Evolutionary conservation across 2,113 vertebrate genomes (phyloP).

Genomic region (Columba livia): DNA sequence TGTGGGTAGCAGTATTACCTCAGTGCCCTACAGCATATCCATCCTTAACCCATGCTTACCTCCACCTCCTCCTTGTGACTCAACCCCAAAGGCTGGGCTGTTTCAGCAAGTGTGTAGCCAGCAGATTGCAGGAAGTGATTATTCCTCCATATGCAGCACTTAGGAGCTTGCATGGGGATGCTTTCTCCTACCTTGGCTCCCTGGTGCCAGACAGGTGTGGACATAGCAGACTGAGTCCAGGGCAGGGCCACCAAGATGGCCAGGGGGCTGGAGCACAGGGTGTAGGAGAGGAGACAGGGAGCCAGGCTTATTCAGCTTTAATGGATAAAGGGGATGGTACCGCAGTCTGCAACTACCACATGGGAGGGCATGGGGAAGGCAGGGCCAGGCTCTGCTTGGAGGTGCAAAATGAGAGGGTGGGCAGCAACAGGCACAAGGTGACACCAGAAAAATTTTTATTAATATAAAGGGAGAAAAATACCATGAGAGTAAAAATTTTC

Average conservation of each 20-base stretch:
- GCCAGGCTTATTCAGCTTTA: accelerated
- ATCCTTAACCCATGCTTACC: neutral
- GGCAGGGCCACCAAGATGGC: neutral
- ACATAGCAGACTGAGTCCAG: accelerated
- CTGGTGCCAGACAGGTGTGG: neutral
- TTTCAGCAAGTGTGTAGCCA: neutral
- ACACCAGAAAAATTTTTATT: neutral
- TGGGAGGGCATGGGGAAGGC: neutral
- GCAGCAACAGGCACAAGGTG: neutral
- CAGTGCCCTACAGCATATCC: neutral
- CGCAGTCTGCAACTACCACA: neutral
- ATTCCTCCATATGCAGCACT: neutral
- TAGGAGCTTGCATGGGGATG: neutral
- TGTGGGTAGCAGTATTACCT: neutral
- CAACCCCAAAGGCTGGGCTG: neutral
- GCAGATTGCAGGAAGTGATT: neutral
- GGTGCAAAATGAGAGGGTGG: neutral
- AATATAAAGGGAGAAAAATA: neutral
- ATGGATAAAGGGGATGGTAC: accelerated
- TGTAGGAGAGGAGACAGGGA: neutral
- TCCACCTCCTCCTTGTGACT: neutral
- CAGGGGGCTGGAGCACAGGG: neutral
- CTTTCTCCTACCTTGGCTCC: neutral
- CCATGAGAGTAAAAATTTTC: neutral
- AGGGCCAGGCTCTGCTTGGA: neutral